phyloP scores from a whole-genome alignment of 92 coral and sea anemone genomes.

The Palythoa caribaeorum region DNA sequence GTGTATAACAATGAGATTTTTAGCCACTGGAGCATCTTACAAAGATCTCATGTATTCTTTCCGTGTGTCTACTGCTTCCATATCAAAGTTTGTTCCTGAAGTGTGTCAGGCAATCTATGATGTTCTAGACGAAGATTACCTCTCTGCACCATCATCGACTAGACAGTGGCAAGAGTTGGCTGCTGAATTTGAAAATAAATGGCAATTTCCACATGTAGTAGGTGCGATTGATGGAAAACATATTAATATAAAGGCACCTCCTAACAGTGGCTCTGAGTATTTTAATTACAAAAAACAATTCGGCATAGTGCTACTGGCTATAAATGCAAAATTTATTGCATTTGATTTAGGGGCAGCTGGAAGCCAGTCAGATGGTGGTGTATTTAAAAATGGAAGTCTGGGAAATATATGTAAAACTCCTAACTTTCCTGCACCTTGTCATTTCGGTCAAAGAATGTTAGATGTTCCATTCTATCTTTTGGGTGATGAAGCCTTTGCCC shows the following conservation, averaged over 20 bases:
- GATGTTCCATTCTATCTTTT: too few relatives aligned
- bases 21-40: constrained; percentile 62
- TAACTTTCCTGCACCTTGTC: not conserved
- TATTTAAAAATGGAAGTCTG: constrained; percentile 71
- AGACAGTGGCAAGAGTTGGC: constrained; percentile 60
- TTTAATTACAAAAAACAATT: constrained; percentile 46
- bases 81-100: constrained; percentile 54
- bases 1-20: constrained; percentile 51
- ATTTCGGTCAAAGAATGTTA: too few relatives aligned
- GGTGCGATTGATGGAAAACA: constrained; percentile 42
- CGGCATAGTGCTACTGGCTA: constrained; percentile 57
- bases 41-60: constrained; percentile 56
- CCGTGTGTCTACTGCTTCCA: constrained; percentile 57
- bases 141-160: too few relatives aligned
- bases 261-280: constrained; percentile 70
- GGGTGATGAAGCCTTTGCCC: too few relatives aligned
- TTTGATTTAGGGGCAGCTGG: constrained; percentile 47
- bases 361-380: constrained; percentile 72
- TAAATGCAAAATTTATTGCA: constrained; percentile 39
- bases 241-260: constrained; percentile 67
- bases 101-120: constrained; percentile 47
- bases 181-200: constrained; percentile 59
- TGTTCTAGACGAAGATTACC: too few relatives aligned
- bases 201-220: constrained; percentile 73
- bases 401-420: constrained; percentile 51